These are phyloP conservation scores for Archivesica marissinica DNA, from an alignment of 1,140 invertebrate species.

Conservation along the genomic window DNA sequence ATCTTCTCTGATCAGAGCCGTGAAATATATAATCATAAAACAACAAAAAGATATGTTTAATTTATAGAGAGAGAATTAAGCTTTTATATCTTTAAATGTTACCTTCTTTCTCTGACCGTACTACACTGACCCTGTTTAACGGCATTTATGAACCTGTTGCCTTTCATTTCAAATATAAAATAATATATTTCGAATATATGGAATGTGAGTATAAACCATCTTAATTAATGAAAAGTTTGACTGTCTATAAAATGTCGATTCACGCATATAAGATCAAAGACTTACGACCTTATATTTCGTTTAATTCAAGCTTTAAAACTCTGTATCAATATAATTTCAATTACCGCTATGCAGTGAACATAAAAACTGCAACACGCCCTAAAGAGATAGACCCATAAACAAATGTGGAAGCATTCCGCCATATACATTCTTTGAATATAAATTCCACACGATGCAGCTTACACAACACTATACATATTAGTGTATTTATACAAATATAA, in stretches of 20 bases:
- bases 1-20: conserved; percentile 55
- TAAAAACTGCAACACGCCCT: not conserved
- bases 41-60: conserved; percentile 55
- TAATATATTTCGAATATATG: conserved; percentile 48
- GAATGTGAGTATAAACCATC: conserved; percentile 42
- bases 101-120: conserved; percentile 16
- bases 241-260: conserved; percentile 44
- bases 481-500: too few relatives aligned
- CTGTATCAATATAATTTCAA: not conserved
- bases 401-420: too few relatives aligned
- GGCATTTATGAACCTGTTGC: conserved; percentile 41
- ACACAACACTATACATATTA: too few relatives aligned
- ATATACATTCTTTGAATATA: too few relatives aligned
- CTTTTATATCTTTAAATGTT: conserved; percentile 33
- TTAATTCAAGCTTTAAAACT: conserved; percentile 11
- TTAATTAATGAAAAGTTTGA: conserved; percentile 60
- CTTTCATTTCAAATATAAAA: conserved; percentile 62
- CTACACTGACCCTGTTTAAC: conserved; percentile 58
- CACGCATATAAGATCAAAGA: conserved; percentile 48
- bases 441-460: too few relatives aligned
- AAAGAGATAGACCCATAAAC: too few relatives aligned
- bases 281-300: not conserved
- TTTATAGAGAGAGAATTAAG: conserved; percentile 48
- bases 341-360: not conserved
- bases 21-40: conserved; percentile 62